Base-by-base conservation (phyloP, 2,888 invertebrate species). In the Poecilobothrus nobilitatus region DNA sequence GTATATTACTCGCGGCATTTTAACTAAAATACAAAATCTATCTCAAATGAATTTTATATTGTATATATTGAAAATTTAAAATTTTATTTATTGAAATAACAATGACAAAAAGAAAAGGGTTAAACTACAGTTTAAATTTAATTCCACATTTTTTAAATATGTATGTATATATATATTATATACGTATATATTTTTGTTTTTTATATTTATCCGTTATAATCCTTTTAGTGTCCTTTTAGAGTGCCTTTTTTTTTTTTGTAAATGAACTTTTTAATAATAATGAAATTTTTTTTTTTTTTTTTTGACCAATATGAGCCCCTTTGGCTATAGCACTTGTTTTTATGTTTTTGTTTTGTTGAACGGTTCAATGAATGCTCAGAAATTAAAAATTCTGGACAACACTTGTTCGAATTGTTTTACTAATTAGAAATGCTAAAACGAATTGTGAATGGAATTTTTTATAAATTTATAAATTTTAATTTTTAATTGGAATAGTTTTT, bases 321-420 rank as follows among this genome's bases (percentile, higher is more conserved):
- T 12, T n/a, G 53, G 53, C 53, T 6, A 53, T 1, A 53, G 27
- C 7, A 53, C 44, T 44, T 44, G 34, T 7, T 34, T 34, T 34
- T 34, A 34, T 34, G 34, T 7, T 53, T 9, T 53, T 41, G 41
- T 8, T 12, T 41, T 53, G n/a, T 53, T 37, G 1, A 53, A 6
- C 12, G n/a, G 53, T n/a, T 53, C 18, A 53, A 6, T 41, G 41
- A 12, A 41, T 41, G 2, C 41, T 4, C 18, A 53, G 53, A 53
- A 41, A 53, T 53, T 53, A 53, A 53, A n/a, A 53, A 53, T 53
- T 53, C 53, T 53, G 53, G n/a, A 53, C 53, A 53, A 53, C 53
- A 53, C 53, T 53, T 53, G 53, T 53, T 53, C 53, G n/a, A 53
- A n/a, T 53, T 18, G 9, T 53, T 53, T 12, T 18, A 53, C 53